Percentiles rank a stretch among this genome's conserved stretches.
phyloP scores from a whole-genome alignment of 2,888 invertebrate genomes.

The Melolontha melolontha region DNA sequence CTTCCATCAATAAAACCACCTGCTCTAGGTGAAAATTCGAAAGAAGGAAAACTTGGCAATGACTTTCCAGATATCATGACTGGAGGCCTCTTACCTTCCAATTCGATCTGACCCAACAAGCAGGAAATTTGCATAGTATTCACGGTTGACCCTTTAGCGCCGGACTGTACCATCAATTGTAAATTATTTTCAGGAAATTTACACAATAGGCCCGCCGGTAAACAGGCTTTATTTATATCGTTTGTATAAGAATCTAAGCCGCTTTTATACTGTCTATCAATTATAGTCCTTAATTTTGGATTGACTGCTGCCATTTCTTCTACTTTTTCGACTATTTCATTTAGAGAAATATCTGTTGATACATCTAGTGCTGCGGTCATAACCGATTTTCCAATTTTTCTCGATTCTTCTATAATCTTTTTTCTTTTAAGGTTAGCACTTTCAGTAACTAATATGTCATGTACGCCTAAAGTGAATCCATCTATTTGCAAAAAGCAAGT shows the following conservation, averaged over 20 bases:
- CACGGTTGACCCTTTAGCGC: conserved; percentile 98
- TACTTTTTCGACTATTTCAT: conserved; percentile 74
- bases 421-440: conserved; percentile 80
- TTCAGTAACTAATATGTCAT: conserved; percentile 87
- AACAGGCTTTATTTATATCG: conserved; percentile 87
- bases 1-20: conserved; percentile 97
- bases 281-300: conserved; percentile 80
- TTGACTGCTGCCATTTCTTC: conserved; percentile 79
- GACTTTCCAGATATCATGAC: conserved; percentile 93
- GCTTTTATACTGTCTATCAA: conserved; percentile 87
- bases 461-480: conserved; percentile 95
- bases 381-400: conserved; percentile 62
- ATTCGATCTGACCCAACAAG: conserved; percentile 96
- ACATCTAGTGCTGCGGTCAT: conserved; percentile 77
- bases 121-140: conserved; percentile 99
- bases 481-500: conserved; percentile 89
- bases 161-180: conserved; percentile 98
- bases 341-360: conserved; percentile 69
- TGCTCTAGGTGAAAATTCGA: conserved; percentile 89
- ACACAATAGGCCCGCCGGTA: conserved; percentile 86
- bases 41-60: conserved; percentile 91
- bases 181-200: conserved; percentile 95
- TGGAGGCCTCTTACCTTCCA: conserved; percentile 97
- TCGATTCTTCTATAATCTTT: conserved; percentile 75
- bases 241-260: conserved; percentile 87